Evolutionary conservation across 2,797 vertebrate genomes (phyloP).

Genomic region (Phyllotis vaccarum): DNA sequence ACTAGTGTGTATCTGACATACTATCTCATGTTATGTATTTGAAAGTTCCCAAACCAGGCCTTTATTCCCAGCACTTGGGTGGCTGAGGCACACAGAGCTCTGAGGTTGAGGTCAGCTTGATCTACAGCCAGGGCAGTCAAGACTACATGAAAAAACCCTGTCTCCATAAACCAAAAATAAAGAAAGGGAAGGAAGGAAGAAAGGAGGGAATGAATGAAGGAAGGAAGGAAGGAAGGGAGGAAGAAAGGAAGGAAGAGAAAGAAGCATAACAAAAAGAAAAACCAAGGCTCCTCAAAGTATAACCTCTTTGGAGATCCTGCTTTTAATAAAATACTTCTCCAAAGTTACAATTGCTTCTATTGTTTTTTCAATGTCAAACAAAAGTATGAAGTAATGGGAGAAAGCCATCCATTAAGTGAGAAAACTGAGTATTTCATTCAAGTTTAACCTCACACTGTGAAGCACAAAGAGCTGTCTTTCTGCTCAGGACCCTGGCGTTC

Average conservation of each 20-base stretch:
- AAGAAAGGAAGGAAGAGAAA: neutral
- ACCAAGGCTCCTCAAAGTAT: neutral
- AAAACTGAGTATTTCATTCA: slow-evolving; percentile 5
- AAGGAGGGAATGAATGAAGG: too few species aligned
- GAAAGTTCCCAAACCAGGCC: neutral
- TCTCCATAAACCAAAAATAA: neutral
- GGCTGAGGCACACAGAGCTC: neutral
- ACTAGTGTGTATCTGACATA: neutral
- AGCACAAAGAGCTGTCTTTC: slow-evolving; percentile 33
- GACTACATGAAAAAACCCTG: neutral
- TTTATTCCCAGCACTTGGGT: neutral
- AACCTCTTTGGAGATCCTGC: neutral
- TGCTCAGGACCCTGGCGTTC: neutral
- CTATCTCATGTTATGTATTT: slow-evolving; percentile 30
- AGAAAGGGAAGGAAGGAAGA: too few species aligned
- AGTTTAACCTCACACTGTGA: slow-evolving; percentile 43
- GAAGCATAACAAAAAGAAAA: neutral
- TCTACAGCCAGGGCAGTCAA: neutral
- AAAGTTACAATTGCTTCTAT: neutral
- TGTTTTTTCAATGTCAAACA: slow-evolving; percentile 34
- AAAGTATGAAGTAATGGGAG: neutral
- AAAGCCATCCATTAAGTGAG: slow-evolving; percentile 36
- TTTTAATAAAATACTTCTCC: slow-evolving; percentile 29
- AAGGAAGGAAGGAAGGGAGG: too few species aligned
- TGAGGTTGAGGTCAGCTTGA: neutral